Percentiles rank a stretch among this genome's conserved stretches.
phyloP scores from a whole-genome alignment of 2,113 vertebrate genomes.

The human region DNA sequence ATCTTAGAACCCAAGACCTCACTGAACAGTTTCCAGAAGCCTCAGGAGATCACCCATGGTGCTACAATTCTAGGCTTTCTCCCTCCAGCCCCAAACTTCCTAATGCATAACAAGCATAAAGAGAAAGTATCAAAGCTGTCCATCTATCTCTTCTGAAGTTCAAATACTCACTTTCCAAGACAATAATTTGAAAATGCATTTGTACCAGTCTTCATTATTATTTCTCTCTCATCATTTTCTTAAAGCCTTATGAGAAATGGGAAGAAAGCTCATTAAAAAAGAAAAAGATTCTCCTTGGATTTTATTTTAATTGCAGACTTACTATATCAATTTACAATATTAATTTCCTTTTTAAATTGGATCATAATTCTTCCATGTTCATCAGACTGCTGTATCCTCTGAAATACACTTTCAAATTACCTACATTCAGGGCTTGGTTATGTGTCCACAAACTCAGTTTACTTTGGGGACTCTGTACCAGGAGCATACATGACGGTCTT shows the following conservation, averaged over 20 bases:
- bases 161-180: neutral
- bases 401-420: neutral
- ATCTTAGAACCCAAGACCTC: neutral
- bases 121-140: neutral
- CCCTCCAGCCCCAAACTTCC: neutral
- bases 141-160: neutral
- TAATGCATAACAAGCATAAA: neutral
- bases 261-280: neutral
- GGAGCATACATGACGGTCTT: neutral
- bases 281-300: neutral
- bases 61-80: neutral
- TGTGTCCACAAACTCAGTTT: slow-evolving; percentile 18
- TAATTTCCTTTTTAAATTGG: neutral
- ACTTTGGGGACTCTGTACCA: neutral
- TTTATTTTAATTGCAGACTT: slow-evolving; percentile 12
- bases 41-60: rapidly evolving
- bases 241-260: neutral
- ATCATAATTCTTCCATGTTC: slow-evolving; percentile 9
- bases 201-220: neutral
- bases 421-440: neutral
- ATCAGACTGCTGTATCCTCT: neutral
- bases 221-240: neutral
- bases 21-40: neutral
- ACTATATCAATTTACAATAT: neutral
- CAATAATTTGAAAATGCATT: neutral